Evolutionary conservation across 2,888 invertebrate species (phyloP).

Genomic region (Drosophila cracens): DNA sequence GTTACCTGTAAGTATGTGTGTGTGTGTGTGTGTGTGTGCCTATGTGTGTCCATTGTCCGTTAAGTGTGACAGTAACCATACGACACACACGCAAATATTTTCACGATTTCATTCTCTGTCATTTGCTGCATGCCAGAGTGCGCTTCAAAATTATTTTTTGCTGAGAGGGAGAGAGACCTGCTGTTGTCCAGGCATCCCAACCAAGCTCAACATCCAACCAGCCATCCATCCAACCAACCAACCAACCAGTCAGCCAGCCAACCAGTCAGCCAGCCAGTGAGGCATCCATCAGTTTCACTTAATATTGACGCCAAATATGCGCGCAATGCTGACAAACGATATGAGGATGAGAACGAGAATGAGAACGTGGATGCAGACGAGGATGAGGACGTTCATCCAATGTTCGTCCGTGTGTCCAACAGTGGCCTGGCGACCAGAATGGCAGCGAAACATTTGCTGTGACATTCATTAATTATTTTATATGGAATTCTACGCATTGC

Average conservation of each 20-base stretch:
- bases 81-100: constrained; percentile 84
- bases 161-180: constrained; percentile 35
- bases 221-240: constrained; percentile 71
- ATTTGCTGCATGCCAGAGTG: constrained; percentile 84
- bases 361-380: background rate
- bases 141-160: constrained; percentile 82
- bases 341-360: constrained; percentile 50
- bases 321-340: constrained; percentile 84
- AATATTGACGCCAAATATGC: constrained; percentile 85
- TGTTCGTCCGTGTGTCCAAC: background rate
- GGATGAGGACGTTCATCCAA: constrained; percentile 8
- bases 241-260: constrained; percentile 63
- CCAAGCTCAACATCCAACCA: constrained; percentile 3
- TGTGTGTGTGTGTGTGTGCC: constrained; percentile 4
- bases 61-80: constrained; percentile 81
- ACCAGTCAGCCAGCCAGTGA: constrained; percentile 42
- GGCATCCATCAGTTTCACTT: constrained; percentile 84
- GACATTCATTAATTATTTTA: constrained; percentile 85
- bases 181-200: constrained; percentile 19
- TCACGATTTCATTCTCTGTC: constrained; percentile 84
- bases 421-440: constrained; percentile 32
- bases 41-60: constrained; percentile 52
- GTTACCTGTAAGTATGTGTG: constrained; percentile 21
- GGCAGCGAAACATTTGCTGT: constrained; percentile 79
- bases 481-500: constrained; percentile 83